Percentiles rank a stretch among this genome's conserved stretches.
phyloP scores from a whole-genome alignment of 2,113 vertebrate species.

The Naja naja region DNA sequence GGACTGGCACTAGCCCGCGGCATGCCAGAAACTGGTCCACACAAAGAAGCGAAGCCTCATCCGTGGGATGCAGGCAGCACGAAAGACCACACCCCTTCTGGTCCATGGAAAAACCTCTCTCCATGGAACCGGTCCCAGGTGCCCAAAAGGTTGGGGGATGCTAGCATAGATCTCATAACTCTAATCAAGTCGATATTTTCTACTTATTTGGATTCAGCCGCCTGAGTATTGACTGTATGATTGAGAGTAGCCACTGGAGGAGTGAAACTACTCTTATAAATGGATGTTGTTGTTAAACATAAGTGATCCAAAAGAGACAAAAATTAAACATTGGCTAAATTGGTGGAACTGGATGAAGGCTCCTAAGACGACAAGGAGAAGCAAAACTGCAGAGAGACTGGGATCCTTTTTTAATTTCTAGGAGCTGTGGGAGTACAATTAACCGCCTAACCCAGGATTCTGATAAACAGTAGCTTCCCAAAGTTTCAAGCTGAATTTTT shows the following conservation, averaged over 20 bases:
- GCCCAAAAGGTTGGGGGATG: too few species aligned
- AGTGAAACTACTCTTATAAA: background rate
- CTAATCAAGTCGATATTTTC: conserved; percentile 2
- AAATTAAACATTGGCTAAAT: background rate
- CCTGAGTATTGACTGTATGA: background rate
- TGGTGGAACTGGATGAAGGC: background rate
- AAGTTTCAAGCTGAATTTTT: background rate
- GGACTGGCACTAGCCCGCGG: too few species aligned
- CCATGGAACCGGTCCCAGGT: too few species aligned
- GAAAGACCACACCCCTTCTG: too few species aligned
- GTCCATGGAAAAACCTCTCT: too few species aligned
- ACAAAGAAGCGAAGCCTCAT: too few species aligned
- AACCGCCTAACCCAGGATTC: background rate
- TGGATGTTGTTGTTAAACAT: background rate
- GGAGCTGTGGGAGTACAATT: background rate
- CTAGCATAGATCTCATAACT: background rate
- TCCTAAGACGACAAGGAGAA: background rate
- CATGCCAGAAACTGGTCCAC: too few species aligned
- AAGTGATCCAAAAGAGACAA: background rate
- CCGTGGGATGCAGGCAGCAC: too few species aligned
- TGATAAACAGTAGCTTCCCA: background rate
- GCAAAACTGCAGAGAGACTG: background rate
- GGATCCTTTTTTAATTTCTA: background rate
- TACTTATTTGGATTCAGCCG: background rate
- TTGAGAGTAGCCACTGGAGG: background rate